These are phyloP conservation scores for Darevskia mixta DNA, from an alignment of 2,797 vertebrate genomes.

Conservation along the genomic window DNA sequence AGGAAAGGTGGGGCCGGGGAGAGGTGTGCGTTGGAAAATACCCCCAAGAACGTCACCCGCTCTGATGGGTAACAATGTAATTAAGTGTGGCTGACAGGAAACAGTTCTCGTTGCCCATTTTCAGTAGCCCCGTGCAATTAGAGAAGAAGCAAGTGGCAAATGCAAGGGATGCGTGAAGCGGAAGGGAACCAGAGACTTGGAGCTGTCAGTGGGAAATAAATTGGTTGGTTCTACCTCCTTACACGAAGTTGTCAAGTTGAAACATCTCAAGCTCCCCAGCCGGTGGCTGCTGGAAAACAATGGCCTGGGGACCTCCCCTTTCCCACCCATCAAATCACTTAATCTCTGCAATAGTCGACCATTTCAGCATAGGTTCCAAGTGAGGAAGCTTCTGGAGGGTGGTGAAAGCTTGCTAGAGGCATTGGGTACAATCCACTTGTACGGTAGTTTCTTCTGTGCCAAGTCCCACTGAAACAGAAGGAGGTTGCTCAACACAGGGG, in stretches of 20 bases:
- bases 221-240: constrained; percentile 34
- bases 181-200: constrained; percentile 28
- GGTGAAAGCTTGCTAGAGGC: constrained; percentile 5
- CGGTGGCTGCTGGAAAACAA: constrained; percentile 34
- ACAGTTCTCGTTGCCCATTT: neutral
- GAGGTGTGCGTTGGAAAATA: neutral
- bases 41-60: constrained; percentile 17
- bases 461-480: neutral
- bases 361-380: constrained; percentile 12
- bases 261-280: constrained; percentile 15
- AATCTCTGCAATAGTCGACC: constrained; percentile 13
- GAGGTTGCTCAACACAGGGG: neutral
- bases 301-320: constrained; percentile 3
- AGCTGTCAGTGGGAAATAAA: constrained; percentile 52
- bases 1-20: neutral
- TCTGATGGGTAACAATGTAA: constrained; percentile 1
- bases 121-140: constrained; percentile 17
- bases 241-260: neutral
- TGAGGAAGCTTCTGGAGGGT: constrained; percentile 33
- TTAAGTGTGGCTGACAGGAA: constrained; percentile 45
- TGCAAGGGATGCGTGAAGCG: neutral
- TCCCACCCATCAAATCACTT: constrained; percentile 33
- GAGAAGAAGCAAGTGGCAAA: constrained; percentile 11
- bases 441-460: constrained; percentile 23
- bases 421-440: neutral